phyloP scores from a whole-genome alignment of 30 jellyfish, hydroid and myxozoan genomes.

The Haliclystus octoradiatus region DNA sequence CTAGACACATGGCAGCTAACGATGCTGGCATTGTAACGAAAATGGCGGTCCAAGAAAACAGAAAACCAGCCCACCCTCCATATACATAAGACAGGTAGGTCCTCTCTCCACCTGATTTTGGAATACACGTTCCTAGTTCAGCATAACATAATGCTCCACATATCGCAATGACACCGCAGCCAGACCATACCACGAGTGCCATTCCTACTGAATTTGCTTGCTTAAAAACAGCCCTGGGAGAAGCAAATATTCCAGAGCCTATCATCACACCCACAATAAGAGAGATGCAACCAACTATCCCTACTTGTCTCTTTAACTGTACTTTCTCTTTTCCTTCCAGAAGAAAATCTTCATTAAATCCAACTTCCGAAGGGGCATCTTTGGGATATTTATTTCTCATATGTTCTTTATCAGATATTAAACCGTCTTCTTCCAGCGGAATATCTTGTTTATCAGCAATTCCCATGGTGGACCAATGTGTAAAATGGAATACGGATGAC shows the following conservation, averaged over 20 bases:
- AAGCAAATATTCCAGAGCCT: conserved; percentile 95
- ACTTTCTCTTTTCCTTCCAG: no score
- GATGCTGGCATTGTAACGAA: conserved; percentile 72
- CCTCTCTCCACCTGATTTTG: conserved; percentile 92
- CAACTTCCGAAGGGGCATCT: no score
- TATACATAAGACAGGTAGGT: conserved; percentile 57
- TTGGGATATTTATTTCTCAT: no score
- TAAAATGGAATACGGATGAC: no score
- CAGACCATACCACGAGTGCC: conserved; percentile 79
- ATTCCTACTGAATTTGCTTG: conserved; percentile 82
- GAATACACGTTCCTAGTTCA: conserved; percentile 87
- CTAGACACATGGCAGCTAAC: conserved; percentile 83
- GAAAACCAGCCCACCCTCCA: conserved; percentile 82
- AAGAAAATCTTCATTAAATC: no score
- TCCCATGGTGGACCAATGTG: no score
- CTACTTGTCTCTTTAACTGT: conserved; percentile 65
- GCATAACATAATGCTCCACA: conserved; percentile 85
- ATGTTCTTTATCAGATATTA: no score
- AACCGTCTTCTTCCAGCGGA: no score
- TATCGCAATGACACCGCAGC: conserved; percentile 82
- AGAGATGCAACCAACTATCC: conserved; percentile 78
- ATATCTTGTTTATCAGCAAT: no score
- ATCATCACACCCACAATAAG: conserved; percentile 95
- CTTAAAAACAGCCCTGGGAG: conserved; percentile 57
- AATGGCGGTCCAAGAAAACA: conserved; percentile 88